Evolutionary conservation across 2,888 invertebrate genomes (phyloP), one percentile per base, ranked within the genome.

Genomic region (Brachypalpus laphriformis): DNA sequence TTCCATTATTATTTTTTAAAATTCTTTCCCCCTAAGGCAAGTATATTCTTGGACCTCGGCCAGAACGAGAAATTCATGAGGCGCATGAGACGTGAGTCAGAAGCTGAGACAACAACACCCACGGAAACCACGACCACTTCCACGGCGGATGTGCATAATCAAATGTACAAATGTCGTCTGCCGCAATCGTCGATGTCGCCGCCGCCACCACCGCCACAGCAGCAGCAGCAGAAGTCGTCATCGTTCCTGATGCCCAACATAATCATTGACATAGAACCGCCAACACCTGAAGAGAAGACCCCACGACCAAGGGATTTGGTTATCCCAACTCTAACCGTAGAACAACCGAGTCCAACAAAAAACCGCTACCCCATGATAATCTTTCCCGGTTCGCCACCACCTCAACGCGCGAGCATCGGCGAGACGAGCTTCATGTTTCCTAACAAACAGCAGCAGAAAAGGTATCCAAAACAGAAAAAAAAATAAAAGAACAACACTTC

Each of bases 271-370:
- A 87, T 88, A 18, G 89, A 89, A 68, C 91, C 91, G 37, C 89
- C 90, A 28, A 89, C 89, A 20, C 90, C 89, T 1, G 89, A 89
- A 16, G 89, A 90, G 65, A 89, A 89, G 77, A 86, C 88, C 28
- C 87, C 87, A 37, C 86, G 89, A 71, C 93, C 93, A 18, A 93
- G 93, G 0, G 91, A 92, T 40, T 91, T 95, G 18, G 91, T 94
- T 28, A 95, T 95, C 63, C 96, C 96, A 1, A 93, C 94, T 11
- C 91, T 96, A 22, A 94, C 93, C 0, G 93, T 96, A 71, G 94
- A 95, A 91, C 93, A 95, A 56, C 94, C 95, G 0, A 95, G 95
- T 2, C 95, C 96, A 14, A 95, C 95, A 0, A 94, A 93, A 42
- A 89, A 94, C 5, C 91, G 91, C 34, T 88, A 91, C 18, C 92